phyloP scores from a whole-genome alignment of 2,113 vertebrate species.

The Aphyosemion australe region DNA sequence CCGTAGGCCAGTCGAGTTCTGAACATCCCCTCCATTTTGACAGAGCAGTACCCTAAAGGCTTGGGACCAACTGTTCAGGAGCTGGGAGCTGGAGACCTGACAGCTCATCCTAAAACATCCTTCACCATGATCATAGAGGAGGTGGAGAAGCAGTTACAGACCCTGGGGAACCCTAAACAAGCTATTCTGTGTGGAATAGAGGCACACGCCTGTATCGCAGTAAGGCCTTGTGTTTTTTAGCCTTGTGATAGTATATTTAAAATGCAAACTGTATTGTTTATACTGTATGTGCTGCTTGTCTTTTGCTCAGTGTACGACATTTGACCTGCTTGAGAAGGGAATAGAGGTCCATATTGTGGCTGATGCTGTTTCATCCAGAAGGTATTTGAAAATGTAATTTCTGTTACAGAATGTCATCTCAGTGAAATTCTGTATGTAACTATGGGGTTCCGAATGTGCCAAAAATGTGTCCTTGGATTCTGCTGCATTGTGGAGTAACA shows the following conservation, averaged over 20 bases:
- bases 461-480: too few relatives aligned
- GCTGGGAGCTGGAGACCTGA: conserved; percentile 80
- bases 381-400: conserved; percentile 66
- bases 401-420: background rate
- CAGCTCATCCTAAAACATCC: conserved; percentile 81
- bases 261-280: background rate
- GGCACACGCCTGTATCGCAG: conserved; percentile 88
- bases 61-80: conserved; percentile 88
- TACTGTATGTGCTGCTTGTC: background rate
- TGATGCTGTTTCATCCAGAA: conserved; percentile 88
- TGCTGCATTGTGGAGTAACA: too few relatives aligned
- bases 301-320: conserved; percentile 81
- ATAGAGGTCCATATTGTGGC: conserved; percentile 90
- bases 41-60: conserved; percentile 89
- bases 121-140: conserved; percentile 87
- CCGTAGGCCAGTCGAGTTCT: conserved; percentile 80
- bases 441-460: too few relatives aligned
- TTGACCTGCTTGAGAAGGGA: conserved; percentile 85
- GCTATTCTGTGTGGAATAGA: conserved; percentile 89
- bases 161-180: conserved; percentile 75
- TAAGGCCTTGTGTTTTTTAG: conserved; percentile 50
- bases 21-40: conserved; percentile 80
- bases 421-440: background rate
- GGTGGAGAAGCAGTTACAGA: conserved; percentile 76
- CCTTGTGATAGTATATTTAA: background rate